These are phyloP conservation scores for Sceloporus tristichus DNA, from an alignment of 2,113 vertebrate species.

Conservation along the genomic window DNA sequence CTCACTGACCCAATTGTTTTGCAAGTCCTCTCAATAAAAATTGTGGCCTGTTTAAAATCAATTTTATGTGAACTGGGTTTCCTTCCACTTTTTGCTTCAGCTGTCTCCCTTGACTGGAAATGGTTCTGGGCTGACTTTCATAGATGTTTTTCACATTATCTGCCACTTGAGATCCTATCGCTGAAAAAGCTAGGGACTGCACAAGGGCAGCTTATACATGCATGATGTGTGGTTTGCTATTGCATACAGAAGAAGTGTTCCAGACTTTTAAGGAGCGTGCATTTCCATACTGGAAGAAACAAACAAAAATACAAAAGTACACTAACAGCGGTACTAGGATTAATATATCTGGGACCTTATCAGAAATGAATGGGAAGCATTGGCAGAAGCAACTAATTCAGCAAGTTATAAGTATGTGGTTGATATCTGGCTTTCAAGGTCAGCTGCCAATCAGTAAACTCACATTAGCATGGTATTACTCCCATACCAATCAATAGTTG, in stretches of 20 bases:
- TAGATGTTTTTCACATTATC: too few species aligned
- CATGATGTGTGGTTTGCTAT: not conserved
- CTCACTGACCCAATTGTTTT: not conserved
- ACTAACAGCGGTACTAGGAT: slow-evolving; percentile 1
- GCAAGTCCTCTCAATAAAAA: not conserved
- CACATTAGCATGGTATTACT: too few species aligned
- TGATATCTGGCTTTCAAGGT: not conserved
- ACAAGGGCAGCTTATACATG: not conserved
- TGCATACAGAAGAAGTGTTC: slow-evolving; percentile 54
- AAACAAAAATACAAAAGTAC: slow-evolving; percentile 24
- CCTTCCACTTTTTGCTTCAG: not conserved
- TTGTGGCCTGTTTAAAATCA: not conserved
- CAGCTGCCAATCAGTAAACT: not conserved
- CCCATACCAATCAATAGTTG: too few species aligned
- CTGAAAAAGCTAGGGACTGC: not conserved
- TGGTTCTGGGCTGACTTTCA: not conserved
- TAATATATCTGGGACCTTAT: not conserved
- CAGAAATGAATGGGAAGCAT: not conserved
- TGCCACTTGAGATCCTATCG: not conserved
- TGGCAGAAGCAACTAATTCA: not conserved
- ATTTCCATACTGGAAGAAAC: slow-evolving; percentile 42
- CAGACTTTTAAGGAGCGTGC: slow-evolving; percentile 42
- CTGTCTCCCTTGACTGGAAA: not conserved
- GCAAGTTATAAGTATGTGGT: not conserved
- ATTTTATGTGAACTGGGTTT: not conserved